Base-by-base conservation (phyloP, 2,113 vertebrate genomes). In the Chrysemys picta region DNA sequence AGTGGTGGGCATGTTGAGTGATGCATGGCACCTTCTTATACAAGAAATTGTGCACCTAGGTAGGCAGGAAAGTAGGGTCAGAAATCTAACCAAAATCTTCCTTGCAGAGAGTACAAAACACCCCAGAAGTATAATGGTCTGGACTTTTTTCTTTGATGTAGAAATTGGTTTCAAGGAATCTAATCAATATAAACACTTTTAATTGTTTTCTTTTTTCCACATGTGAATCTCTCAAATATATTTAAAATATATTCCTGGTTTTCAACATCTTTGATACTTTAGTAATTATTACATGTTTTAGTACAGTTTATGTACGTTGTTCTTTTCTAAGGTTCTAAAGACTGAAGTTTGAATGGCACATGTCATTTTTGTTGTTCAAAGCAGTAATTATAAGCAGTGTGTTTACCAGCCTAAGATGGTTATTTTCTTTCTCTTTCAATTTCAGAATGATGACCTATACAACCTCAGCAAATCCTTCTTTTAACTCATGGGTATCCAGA, bases 401-500 rank as follows among this genome's bases (percentile, higher is more conserved):
- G 95, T 95, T 90, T 29, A 93, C 90, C 29, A 80, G 78, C 35
- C 85, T 10, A 0, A 65, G 52, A 69, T 97, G 87, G 94, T 90
- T 9, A 96, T 85, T 96, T 96, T 93, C 69, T 97, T 96, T 93
- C 13, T 97, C 82, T 96, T 96, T 97, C 75, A 49, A 80, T 98
- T 98, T 94, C 98, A 98, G 98, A 98, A 98, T 96, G 98, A 99
- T 97, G 98, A 98, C 98, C 98, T 98, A 96, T 96, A 98, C 95
- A 97, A 98, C 98, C 98, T 98, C 98, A 98, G 96, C 96, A 98
- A 98, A 98, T 96, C 96, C 96, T 98, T 95, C 97, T 97, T 98
- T 96, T 97, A 97, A 98, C 98, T 98, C 98, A 98, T 98, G 98
- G 98, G 98, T 98, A 98, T 98, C 98, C 98, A 97, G 98, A 98